Conservation (phyloP, 2,797 vertebrate genomes). For the Paratrypauchen microcephalus region DNA sequence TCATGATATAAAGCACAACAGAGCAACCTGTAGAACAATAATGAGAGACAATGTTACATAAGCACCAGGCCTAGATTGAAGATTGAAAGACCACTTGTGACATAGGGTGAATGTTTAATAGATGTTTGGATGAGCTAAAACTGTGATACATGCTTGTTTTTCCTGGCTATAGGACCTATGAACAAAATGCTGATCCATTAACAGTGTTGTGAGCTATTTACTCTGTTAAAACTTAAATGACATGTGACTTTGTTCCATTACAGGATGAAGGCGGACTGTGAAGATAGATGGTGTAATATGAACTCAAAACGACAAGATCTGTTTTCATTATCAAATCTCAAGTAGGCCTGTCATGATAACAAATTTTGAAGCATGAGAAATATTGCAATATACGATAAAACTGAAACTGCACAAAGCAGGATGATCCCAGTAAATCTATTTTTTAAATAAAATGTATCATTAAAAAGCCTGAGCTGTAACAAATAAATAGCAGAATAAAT, state of each 20-base stretch:
- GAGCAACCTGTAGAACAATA: background rate
- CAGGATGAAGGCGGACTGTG: constrained; percentile 74
- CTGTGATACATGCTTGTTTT: background rate
- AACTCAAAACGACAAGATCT: background rate
- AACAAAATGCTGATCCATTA: constrained; percentile 35
- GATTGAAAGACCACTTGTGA: constrained; percentile 45
- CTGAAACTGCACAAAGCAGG: no score
- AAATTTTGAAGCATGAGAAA: no score
- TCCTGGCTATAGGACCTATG: constrained; percentile 23
- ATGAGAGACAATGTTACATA: background rate
- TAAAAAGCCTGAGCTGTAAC: no score
- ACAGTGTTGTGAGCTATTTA: constrained; percentile 31
- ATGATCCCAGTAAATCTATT: no score
- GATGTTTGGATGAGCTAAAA: background rate
- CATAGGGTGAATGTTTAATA: constrained; percentile 26
- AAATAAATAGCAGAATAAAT: no score
- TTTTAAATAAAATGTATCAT: no score
- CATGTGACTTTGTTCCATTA: constrained; percentile 37
- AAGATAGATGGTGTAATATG: constrained; percentile 17
- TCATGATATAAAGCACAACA: background rate
- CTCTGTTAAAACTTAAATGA: constrained; percentile 7
- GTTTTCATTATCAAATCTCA: background rate
- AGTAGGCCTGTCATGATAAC: no score
- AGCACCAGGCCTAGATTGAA: constrained; percentile 29
- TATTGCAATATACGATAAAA: no score